Percentiles rank a stretch among this genome's conserved stretches.
phyloP scores from a whole-genome alignment of 2,797 vertebrate genomes.

The Acrossocheilus fasciatus region DNA sequence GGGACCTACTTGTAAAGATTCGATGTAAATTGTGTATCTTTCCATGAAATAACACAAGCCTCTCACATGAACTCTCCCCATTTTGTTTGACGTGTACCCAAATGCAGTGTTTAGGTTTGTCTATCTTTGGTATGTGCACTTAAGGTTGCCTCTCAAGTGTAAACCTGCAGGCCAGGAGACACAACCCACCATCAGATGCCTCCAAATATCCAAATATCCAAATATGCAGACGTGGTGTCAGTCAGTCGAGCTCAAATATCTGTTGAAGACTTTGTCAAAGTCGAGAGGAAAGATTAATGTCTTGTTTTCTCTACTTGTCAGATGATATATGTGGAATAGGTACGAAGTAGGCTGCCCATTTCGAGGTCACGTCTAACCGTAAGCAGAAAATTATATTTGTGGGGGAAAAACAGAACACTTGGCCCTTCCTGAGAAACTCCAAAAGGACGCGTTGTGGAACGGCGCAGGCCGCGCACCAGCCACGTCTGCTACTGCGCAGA shows the following conservation, averaged over 20 bases:
- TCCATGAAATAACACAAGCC: conserved; percentile 65
- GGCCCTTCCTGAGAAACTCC: conserved; percentile 9
- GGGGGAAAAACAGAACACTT: conserved; percentile 3
- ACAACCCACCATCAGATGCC: conserved; percentile 48
- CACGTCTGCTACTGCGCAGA: conserved; percentile 15
- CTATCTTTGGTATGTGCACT: conserved; percentile 70
- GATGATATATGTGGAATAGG: conserved; percentile 40
- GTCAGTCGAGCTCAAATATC: conserved; percentile 38
- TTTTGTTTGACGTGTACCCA: conserved; percentile 84
- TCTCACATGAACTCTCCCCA: conserved; percentile 74
- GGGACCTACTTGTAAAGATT: conserved; percentile 73
- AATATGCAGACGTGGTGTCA: conserved; percentile 36
- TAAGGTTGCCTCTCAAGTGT: conserved; percentile 64
- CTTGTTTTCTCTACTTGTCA: conserved; percentile 46
- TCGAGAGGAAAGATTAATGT: conserved; percentile 36
- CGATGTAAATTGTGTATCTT: conserved; percentile 65
- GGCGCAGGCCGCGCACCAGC: background rate
- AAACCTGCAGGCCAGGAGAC: conserved; percentile 59
- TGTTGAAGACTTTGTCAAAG: conserved; percentile 24
- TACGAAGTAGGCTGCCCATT: conserved; percentile 32
- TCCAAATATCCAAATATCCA: conserved; percentile 26
- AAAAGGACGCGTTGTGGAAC: background rate
- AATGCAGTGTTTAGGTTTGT: conserved; percentile 82
- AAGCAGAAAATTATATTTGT: conserved; percentile 40
- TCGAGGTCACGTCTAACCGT: conserved; percentile 47